Base-by-base conservation (phyloP, 2,797 vertebrate genomes). In the Pseudochirops cupreus region DNA sequence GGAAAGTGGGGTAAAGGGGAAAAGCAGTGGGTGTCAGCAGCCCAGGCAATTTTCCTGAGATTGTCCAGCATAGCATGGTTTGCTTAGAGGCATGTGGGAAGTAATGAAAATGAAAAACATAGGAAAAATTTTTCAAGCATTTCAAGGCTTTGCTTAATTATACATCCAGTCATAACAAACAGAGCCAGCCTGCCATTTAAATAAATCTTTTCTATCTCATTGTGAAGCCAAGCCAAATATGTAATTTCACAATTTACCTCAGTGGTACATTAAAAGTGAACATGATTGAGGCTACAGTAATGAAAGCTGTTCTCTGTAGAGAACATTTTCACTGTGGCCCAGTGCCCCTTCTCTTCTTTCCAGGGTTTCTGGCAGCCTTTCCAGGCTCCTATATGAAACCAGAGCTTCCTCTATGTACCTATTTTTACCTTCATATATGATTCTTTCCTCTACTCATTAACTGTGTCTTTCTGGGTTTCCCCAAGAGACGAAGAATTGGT, bases 221-320 rank as follows among this genome's bases (percentile, higher is more conserved):
- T 94, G 91, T 92, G 92, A 91, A 90, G 91, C 31, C 90, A 89
- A 82, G 96, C 95, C 59, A 91, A 97, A 97, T 53, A 82, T 56
- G 54, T 92, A 56, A 93, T 92, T 95, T 95, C 31, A 54, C 82
- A n/a, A 94, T 92, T 93, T 92, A 91, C 31, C n/a, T 92, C 56
- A 18, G 92, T 50, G 94, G 92, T 57, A 59, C 67, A 93, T 46
- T 90, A n/a, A 93, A 91, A 90, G 50, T 13, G 62, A 62, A 29
- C 24, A 7, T 54, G 28, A 53, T 29, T 31, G n/a, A 16, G 28
- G 12, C 12, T 53, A 21, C 59, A 94, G 94, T 92, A 92, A 93
- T 39, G 53, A 93, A 39, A 16, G 16, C 58, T 89, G 0, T 1
- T 12, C 28, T 74, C 74, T 95, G 31, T 31, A 28, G 56, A 1